phyloP scores from a whole-genome alignment of 2,888 invertebrate genomes.

The Erebia aethiops region DNA sequence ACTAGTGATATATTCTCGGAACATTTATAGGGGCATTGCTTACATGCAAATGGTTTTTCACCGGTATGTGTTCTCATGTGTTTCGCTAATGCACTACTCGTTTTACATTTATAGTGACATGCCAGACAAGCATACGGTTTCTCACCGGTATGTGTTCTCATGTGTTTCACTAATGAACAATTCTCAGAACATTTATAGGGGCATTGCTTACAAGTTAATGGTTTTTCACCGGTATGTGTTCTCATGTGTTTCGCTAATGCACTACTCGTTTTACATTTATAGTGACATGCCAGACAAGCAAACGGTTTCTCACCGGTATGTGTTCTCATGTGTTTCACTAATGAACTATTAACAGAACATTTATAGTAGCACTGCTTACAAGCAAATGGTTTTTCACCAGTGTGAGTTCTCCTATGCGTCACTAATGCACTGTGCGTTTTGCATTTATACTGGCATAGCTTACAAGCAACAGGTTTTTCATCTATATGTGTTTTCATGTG shows the following conservation, averaged over 20 bases:
- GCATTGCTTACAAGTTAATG: background rate
- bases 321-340: background rate
- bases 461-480: background rate
- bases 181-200: background rate
- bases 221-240: background rate
- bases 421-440: too few species aligned
- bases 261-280: background rate
- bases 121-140: background rate
- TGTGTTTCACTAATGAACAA: too few species aligned
- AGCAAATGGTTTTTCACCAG: background rate
- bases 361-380: background rate
- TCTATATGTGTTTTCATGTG: background rate
- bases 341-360: background rate
- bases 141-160: background rate
- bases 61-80: too few species aligned
- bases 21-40: background rate
- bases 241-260: background rate
- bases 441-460: background rate
- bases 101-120: background rate
- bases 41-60: background rate
- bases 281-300: background rate
- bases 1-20: too few species aligned
- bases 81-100: too few species aligned
- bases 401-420: background rate
- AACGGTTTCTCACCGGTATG: background rate